A percentile compares a stretch with the other conserved stretches of the same genome.
phyloP scores from a whole-genome alignment of 2,888 invertebrate species.

The Glyphotaelius pellucidus region DNA sequence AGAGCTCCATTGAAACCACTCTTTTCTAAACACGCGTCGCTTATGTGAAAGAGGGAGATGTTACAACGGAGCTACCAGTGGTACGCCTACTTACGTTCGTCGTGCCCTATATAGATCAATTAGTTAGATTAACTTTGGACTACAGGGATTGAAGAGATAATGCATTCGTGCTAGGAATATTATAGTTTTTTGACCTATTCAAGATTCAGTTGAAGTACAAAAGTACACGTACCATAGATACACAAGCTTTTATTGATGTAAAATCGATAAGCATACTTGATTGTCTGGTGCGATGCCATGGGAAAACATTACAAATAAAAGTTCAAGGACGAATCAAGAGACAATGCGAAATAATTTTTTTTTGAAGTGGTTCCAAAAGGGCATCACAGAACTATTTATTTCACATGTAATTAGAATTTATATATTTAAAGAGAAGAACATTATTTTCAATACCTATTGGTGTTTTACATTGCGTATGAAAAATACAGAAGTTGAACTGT shows the following conservation, averaged over 20 bases:
- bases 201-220: not conserved
- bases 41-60: not conserved
- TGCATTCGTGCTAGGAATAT: not conserved
- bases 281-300: not conserved
- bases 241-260: not conserved
- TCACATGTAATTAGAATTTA: too few species aligned
- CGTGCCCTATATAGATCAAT: not conserved
- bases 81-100: not conserved
- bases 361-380: too few species aligned
- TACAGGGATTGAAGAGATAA: not conserved
- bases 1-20: not conserved
- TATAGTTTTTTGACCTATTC: not conserved
- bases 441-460: too few species aligned
- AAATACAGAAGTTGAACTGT: too few species aligned
- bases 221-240: not conserved
- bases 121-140: not conserved
- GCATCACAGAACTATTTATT: too few species aligned
- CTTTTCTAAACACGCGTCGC: not conserved
- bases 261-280: not conserved
- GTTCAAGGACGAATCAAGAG: too few species aligned
- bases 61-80: not conserved
- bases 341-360: too few species aligned
- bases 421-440: too few species aligned
- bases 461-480: too few species aligned
- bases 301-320: too few species aligned